A percentile compares a stretch with the other conserved stretches of the same genome.
Evolutionary conservation across 2,113 vertebrate species (phyloP).

Genomic region (Balaeniceps rex): DNA sequence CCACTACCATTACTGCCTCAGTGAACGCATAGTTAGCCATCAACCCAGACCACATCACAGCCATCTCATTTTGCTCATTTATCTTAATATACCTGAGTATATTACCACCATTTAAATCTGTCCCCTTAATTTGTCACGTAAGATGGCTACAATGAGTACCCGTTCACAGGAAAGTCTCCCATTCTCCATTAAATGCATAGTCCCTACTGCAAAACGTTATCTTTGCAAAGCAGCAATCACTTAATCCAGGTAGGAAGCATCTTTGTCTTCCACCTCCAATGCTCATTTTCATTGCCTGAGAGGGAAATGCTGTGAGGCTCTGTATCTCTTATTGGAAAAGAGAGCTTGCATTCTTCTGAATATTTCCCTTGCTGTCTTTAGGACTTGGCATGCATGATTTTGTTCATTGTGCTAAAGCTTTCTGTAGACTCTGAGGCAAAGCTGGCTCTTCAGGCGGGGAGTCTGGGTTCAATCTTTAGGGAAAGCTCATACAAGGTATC

Average conservation of each 20-base stretch:
- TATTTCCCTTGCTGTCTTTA: not conserved
- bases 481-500: conserved; percentile 96
- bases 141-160: not conserved
- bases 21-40: not conserved
- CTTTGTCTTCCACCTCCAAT: conserved; percentile 12
- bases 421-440: conserved; percentile 10
- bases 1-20: not conserved
- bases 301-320: conserved; percentile 40
- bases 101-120: not conserved
- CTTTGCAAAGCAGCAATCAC: not conserved
- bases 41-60: not conserved
- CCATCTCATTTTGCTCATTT: not conserved
- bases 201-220: not conserved
- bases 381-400: conserved; percentile 42
- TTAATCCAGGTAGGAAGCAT: not conserved
- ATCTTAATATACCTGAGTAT: not conserved
- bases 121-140: not conserved
- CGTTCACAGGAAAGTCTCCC: not conserved
- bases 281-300: conserved; percentile 7
- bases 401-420: conserved; percentile 8
- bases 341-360: conserved; percentile 14
- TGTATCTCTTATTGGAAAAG: conserved; percentile 23
- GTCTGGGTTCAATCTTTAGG: conserved; percentile 94
- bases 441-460: conserved; percentile 86
- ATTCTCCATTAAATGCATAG: not conserved